Conservation (phyloP, 2,113 vertebrate genomes). For the Notothenia rossii region DNA sequence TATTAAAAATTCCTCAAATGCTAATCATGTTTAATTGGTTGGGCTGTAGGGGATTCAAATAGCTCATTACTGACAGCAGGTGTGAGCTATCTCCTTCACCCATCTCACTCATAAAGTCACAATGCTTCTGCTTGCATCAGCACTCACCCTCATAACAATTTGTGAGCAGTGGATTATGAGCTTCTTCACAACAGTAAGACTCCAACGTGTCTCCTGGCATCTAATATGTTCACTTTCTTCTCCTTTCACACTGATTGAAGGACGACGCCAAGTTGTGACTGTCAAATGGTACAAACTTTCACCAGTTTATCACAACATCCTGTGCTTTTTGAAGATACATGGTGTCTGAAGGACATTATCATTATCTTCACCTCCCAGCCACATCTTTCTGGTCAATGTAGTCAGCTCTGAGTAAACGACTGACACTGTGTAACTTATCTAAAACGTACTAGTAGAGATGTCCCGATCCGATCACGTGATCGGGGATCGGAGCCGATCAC, state of each 20-base stretch:
- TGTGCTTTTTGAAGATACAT: slow-evolving; percentile 15
- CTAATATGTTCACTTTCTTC: slow-evolving; percentile 49
- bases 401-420: not conserved
- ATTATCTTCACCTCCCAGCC: slow-evolving; percentile 6
- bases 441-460: not conserved
- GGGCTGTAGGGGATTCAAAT: not conserved
- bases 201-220: slow-evolving; percentile 59
- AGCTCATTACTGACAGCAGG: slow-evolving; percentile 46
- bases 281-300: slow-evolving; percentile 36
- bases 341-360: slow-evolving; percentile 16
- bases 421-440: not conserved
- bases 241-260: slow-evolving; percentile 14
- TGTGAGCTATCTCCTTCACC: slow-evolving; percentile 36
- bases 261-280: slow-evolving; percentile 7
- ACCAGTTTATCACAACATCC: not conserved
- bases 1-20: too few species aligned
- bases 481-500: too few species aligned
- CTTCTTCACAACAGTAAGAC: slow-evolving; percentile 65
- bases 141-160: slow-evolving; percentile 76
- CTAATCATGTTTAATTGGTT: not conserved
- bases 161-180: slow-evolving; percentile 80
- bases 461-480: too few species aligned
- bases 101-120: slow-evolving; percentile 63
- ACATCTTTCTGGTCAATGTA: not conserved
- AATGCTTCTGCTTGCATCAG: slow-evolving; percentile 71